A percentile compares a stretch with the other conserved stretches of the same genome.
These are phyloP conservation scores for Aricia artaxerxes DNA, from an alignment of 2,888 invertebrate species.

Conservation along the genomic window DNA sequence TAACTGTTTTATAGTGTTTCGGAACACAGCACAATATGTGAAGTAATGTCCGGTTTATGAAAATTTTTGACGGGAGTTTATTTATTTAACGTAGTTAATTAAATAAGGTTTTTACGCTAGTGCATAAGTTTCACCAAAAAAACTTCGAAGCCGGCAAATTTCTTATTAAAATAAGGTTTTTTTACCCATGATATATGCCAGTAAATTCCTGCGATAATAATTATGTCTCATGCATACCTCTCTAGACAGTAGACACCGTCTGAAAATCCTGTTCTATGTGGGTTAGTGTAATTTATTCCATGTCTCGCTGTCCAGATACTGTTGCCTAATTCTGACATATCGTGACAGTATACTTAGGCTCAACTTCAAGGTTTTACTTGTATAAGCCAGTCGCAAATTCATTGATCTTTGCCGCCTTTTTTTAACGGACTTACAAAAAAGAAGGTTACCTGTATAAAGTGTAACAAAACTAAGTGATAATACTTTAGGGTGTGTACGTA, in stretches of 20 bases:
- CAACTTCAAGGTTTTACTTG: neutral
- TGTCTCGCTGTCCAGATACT: conserved; percentile 11
- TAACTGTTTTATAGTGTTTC: neutral
- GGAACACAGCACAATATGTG: too few species aligned
- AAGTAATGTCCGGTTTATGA: too few species aligned
- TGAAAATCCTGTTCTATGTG: conserved; percentile 24
- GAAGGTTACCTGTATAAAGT: neutral
- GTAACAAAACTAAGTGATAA: too few species aligned
- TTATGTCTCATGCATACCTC: neutral
- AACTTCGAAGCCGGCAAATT: too few species aligned
- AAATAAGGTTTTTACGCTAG: too few species aligned
- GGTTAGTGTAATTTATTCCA: conserved; percentile 17
- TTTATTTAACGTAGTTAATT: too few species aligned
- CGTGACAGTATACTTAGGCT: conserved; percentile 16
- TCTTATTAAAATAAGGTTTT: too few species aligned
- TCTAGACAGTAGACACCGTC: conserved; percentile 5
- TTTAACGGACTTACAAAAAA: neutral
- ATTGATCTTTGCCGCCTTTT: neutral
- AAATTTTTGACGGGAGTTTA: too few species aligned
- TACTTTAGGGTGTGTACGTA: too few species aligned
- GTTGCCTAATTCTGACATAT: conserved; percentile 29
- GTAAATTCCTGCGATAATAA: neutral
- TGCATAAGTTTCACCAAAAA: too few species aligned
- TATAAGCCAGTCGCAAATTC: neutral
- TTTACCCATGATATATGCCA: neutral